Evolutionary conservation across 1,140 invertebrate species (phyloP), one percentile per base, ranked within the genome.

Genomic region (Ctenoplectra terminalis): DNA sequence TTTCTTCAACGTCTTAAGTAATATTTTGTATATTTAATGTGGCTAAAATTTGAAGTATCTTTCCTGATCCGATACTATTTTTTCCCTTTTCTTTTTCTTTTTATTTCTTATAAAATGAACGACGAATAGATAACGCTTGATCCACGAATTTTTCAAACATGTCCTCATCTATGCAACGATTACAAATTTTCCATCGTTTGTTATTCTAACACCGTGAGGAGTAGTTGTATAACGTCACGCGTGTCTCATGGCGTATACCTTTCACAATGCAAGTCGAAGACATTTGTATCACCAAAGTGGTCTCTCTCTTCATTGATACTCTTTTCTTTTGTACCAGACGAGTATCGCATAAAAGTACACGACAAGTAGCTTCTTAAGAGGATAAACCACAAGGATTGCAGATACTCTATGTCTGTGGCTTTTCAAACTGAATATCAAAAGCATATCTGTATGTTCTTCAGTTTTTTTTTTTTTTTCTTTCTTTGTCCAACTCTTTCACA

Each of bases 161-260:
- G 64, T 63, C n/a, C 61, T 56, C 69, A 56, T 54, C 67, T 37
- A 63, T 43, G n/a, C 46, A 43, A 9, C 64, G 48, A 66, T 73
- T 81, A 63, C 69, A 64, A n/a, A 26, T 67, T 67, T 67, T 67
- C 34, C 20, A 26, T 20, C 29, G 34, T 69, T 67, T 76, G 37
- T 76, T 54, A 67, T 43, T 63, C 63, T 52, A 54, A 72, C 37
- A 23, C 58, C 20, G 58, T 23, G 31, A 61, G 31, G 8, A 60
- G 17, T 29, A 60, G 29, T 60, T 60, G 17, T 29, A 17, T n/a
- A 72, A 72, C 17, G 13, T 17, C 52, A 58, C 37, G 52, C 58
- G 37, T 58, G 11, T 23, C 58, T 58, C 37, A 1, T 31, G 29
- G 52, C 40, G n/a, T 20, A 37, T 9, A 37, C 23, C 34, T 34